phyloP scores from a whole-genome alignment of 2,113 vertebrate species.

The Strix aluco region DNA sequence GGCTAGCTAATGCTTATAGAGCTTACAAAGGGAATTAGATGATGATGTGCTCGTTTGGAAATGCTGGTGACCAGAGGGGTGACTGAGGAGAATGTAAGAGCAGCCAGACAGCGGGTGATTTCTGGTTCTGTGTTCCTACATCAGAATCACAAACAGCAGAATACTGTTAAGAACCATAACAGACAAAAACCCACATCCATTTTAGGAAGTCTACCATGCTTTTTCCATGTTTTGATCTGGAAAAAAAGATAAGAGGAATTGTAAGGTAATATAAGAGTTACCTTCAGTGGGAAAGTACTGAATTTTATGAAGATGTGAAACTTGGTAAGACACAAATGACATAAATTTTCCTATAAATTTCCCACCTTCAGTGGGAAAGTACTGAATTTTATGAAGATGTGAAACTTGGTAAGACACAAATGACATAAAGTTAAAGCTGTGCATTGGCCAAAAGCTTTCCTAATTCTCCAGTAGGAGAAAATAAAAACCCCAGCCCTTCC shows the following conservation, averaged over 20 bases:
- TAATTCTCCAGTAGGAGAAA: not conserved
- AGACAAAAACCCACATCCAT: not conserved
- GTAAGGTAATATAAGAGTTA: not conserved
- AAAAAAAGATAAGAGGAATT: not conserved
- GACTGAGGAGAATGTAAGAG: not conserved
- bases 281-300: not conserved
- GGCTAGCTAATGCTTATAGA: not conserved
- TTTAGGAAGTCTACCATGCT: not conserved
- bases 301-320: not conserved
- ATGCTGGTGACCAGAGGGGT: accelerated
- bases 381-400: not conserved
- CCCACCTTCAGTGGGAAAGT: not conserved
- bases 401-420: not conserved
- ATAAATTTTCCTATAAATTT: no score
- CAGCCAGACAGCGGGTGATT: accelerated
- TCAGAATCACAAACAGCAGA: not conserved
- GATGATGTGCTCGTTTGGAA: not conserved
- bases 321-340: not conserved
- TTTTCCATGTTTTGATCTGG: not conserved
- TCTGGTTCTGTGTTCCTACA: not conserved
- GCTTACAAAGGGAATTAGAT: not conserved
- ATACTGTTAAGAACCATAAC: not conserved
- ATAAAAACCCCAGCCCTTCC: not conserved
- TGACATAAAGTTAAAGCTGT: not conserved
- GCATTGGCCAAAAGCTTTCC: not conserved